Evolutionary conservation across 1,140 invertebrate genomes (phyloP), one percentile per base, ranked within the genome.

Genomic region (Sycobia sp.): DNA sequence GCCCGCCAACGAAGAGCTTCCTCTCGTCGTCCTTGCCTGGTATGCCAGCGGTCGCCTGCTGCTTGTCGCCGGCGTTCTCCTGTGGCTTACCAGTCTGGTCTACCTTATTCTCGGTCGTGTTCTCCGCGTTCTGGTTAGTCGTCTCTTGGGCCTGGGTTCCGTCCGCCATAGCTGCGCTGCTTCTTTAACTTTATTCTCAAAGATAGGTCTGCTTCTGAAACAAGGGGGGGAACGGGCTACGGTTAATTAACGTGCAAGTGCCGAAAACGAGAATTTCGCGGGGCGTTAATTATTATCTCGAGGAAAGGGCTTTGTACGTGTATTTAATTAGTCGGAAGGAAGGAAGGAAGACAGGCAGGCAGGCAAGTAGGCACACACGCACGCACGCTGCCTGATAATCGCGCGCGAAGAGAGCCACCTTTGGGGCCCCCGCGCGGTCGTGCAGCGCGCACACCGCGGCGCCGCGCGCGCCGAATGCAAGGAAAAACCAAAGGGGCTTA

Each of bases 11-110:
- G 69, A 84, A 84, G 20, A 84, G 70, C 70, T 85, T 84, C 56
- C 83, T 76, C 62, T 84, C 80, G 67, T 84, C 83, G 57, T 84
- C 82, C 61, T 79, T 81, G 25, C 83, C 83, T 13, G 82, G 83
- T 16, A 81, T 83, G 38, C 79, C 79, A 32, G 80, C 80, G n/a
- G 79, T 82, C 0, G 78, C 72, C 62, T 79, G 76, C 55, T 75
- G 74, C 34, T 71, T 72, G 61, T 23, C 62, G 25, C 29, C 65
- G 53, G 11, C 61, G 46, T 7, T 43, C 66, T 18, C 62, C 36
- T 68, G 61, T 13, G 61, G 63, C n/a, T 59, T 63, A n/a, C n/a
- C n/a, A 54, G 65, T 67, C 44, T 56, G 51, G 14, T 55, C 53
- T n/a, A 7, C 56, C 22, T 62, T 54, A 53, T 18, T 29, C 18